Base-by-base conservation (phyloP, 1,140 invertebrate species). In the Scylla paramamosain region DNA sequence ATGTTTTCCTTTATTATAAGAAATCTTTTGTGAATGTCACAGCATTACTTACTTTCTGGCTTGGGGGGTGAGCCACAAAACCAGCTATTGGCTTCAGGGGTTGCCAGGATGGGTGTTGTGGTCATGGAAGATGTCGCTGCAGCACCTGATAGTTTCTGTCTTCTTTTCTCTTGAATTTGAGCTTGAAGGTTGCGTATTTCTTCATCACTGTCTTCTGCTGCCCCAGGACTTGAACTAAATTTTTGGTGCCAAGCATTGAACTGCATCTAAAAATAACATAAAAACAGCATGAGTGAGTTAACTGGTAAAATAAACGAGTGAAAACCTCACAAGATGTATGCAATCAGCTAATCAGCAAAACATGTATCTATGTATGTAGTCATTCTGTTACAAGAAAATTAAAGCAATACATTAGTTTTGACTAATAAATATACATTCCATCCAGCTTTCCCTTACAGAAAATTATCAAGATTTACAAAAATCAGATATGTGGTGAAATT, bases 111-210 rank as follows among this genome's bases (percentile, higher is more conserved):
- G 45, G 83, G 45, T 12, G 32, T 82, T 16, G 52, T 29, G 86
- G 94, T 29, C 0, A 39, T 14, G 32, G 67, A 28, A 52, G 92
- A 31, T 89, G 95, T 10, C 32, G 59, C 48, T 96, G 96, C 52
- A 97, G 97, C 96, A 97, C 97, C 96, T 97, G 97, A 92, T 90
- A 97, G 97, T 87, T 97, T 97, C 91, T 98, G 97, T 29, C 97
- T 96, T 92, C 97, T 96, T 67, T 97, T 97, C 10, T 98, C 97
- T 59, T 98, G 96, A 94, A 98, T 98, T 95, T 97, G 96, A 96
- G 98, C 98, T 96, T 98, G 98, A 32, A 98, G 96, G 96, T 97
- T 96, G 91, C 97, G 97, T 92, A 98, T 98, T 96, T 98, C 98
- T 96, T 98, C 98, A 96, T 98, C 98, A 93, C 97, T 98, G 93